Evolutionary conservation across 2,113 vertebrate species (phyloP).

Genomic region (Terrapene triunguis): DNA sequence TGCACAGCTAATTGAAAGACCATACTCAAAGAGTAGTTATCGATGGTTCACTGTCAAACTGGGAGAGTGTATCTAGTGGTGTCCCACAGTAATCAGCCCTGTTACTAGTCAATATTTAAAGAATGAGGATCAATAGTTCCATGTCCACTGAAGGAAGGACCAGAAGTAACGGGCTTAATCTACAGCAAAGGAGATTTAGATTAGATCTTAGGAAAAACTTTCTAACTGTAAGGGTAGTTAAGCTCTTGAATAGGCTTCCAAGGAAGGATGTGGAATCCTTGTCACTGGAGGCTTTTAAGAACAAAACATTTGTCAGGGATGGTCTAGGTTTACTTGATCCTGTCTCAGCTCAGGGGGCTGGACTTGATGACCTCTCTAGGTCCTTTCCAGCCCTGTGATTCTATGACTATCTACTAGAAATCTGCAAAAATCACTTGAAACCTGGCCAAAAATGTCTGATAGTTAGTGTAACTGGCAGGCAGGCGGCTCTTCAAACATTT

Average conservation of each 20-base stretch:
- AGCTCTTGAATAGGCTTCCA: neutral
- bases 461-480: neutral
- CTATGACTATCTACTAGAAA: neutral
- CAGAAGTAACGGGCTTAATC: neutral
- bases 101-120: neutral
- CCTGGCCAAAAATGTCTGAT: neutral
- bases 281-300: neutral
- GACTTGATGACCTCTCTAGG: neutral
- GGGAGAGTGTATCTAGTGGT: neutral
- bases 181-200: neutral
- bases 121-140: neutral
- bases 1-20: neutral
- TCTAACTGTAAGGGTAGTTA: neutral
- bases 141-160: neutral
- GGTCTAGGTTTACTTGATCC: neutral
- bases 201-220: neutral
- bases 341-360: neutral
- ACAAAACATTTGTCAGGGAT: neutral
- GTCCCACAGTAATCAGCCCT: neutral
- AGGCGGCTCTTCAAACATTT: neutral
- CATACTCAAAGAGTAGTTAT: neutral
- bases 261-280: neutral
- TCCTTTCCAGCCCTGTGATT: neutral
- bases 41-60: neutral
- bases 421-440: neutral